phyloP scores from a whole-genome alignment of 2,888 invertebrate genomes.

The Sturmia bella region DNA sequence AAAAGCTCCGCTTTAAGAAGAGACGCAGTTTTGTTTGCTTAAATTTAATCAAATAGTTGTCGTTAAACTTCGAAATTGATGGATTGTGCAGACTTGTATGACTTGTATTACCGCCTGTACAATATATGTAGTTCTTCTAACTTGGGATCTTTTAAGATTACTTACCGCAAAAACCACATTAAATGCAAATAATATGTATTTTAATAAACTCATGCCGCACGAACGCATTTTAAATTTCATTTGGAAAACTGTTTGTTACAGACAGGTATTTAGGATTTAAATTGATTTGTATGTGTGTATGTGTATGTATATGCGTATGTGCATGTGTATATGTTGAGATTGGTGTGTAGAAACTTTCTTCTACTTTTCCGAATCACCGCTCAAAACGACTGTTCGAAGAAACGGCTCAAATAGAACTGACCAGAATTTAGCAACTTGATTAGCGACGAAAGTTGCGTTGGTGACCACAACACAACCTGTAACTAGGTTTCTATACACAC shows the following conservation, averaged over 20 bases:
- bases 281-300: not conserved
- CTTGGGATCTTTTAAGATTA: too few species aligned
- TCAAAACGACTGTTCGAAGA: conserved; percentile 73
- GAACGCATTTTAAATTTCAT: conserved; percentile 78
- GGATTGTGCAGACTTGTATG: too few species aligned
- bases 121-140: too few species aligned
- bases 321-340: too few species aligned
- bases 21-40: too few species aligned
- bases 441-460: conserved; percentile 71
- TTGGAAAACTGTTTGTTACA: conserved; percentile 35
- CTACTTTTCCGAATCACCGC: conserved; percentile 32
- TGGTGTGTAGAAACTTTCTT: not conserved
- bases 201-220: conserved; percentile 84
- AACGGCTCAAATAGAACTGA: conserved; percentile 77
- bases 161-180: conserved; percentile 86
- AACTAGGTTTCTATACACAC: conserved; percentile 68
- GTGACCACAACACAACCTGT: conserved; percentile 73
- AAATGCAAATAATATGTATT: conserved; percentile 85
- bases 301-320: too few species aligned
- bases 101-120: too few species aligned
- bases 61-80: too few species aligned
- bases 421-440: conserved; percentile 73
- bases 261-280: too few species aligned
- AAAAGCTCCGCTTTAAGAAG: too few species aligned
- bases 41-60: too few species aligned